phyloP scores from a whole-genome alignment of 1,140 invertebrate species.

The Macrotrachela quadricornifera region DNA sequence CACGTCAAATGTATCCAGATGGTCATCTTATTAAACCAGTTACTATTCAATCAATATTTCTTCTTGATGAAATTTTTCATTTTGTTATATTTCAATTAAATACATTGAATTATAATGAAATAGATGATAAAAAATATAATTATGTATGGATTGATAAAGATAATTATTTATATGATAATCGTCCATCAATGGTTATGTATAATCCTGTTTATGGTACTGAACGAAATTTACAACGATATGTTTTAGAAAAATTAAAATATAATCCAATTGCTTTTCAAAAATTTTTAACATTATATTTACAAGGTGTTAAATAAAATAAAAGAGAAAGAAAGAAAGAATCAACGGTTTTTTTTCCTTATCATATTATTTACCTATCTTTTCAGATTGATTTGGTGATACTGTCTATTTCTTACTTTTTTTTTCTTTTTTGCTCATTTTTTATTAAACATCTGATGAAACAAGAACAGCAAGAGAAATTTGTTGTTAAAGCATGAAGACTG shows the following conservation, averaged over 20 bases:
- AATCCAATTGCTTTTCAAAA: slow-evolving; percentile 4
- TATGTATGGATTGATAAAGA: neutral
- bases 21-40: neutral
- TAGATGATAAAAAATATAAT: neutral
- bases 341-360: too few relatives aligned
- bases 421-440: too few relatives aligned
- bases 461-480: too few relatives aligned
- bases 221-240: slow-evolving; percentile 6
- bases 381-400: too few relatives aligned
- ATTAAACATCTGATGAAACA: too few relatives aligned
- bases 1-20: neutral
- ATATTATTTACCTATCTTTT: too few relatives aligned
- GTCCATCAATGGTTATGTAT: neutral
- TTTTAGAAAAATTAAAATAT: slow-evolving; percentile 1
- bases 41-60: neutral
- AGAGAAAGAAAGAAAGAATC: neutral
- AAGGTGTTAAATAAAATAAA: neutral
- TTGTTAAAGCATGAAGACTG: too few relatives aligned
- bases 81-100: slow-evolving; percentile 8
- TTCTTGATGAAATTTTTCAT: slow-evolving; percentile 4
- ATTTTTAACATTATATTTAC: neutral
- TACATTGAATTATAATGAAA: slow-evolving; percentile 7
- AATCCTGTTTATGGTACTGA: slow-evolving; percentile 2
- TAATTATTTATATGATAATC: slow-evolving; percentile 5
- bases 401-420: too few relatives aligned